Base-by-base conservation (phyloP, 2,797 vertebrate species). In the Pantherophis vulpinus region DNA sequence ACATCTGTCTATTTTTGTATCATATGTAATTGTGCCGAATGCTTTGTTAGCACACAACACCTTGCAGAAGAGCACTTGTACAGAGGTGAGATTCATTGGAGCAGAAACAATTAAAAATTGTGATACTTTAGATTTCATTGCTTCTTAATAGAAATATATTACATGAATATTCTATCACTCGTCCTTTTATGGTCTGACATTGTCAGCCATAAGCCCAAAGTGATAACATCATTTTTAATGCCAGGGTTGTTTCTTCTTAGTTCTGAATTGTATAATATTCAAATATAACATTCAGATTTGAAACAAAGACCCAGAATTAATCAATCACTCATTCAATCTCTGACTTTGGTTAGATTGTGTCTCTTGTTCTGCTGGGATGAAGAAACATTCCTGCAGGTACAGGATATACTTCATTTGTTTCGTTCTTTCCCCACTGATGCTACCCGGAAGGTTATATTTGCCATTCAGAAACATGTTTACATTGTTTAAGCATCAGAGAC, bases 401-500 rank as follows among this genome's bases (percentile, higher is more conserved):
- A 86, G 58, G 58, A 70, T 61, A 61, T 3, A 89, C 66, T 93
- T 93, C 58, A 91, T 83, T 63, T 55, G 87, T 89, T 89, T 86
- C 18, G 63, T 91, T 59, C 70, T 86, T 91, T 93, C 58, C 51
- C 58, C 59, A 86, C 70, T 63, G 87, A 70, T 37, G 6, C 47
- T 91, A 59, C 59, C 87, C 42, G 32, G 47, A 91, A 91, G 58
- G 47, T 61, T 88, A 89, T 60, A 56, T 93, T 93, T 91, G 47
- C 88, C 83, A 70, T 87, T 93, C 79, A 58, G 87, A 93, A 91
- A 86, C 20, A 83, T 86, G 86, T 86, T 79, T 93, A 89, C 83
- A 32, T 59, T 55, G 25, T 91, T 89, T 91, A 87, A 93, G 87
- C 9, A 60, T 25, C 90, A 86, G n/a, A 27, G n/a, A 86, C 66